phyloP scores from a whole-genome alignment of 2,888 invertebrate genomes.

The Helobdella robusta region DNA sequence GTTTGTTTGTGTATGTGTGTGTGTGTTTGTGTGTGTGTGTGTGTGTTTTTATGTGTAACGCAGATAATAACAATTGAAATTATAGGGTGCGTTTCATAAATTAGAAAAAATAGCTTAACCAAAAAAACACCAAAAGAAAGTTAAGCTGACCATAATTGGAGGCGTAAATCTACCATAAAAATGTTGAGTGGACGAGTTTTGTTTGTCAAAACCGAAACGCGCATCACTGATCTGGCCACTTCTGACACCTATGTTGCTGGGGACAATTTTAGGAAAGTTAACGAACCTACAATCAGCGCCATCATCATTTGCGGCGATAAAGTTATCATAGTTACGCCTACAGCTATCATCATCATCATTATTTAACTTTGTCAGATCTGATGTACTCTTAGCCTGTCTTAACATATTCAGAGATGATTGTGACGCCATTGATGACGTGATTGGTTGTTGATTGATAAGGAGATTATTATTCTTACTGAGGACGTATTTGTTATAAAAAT shows the following conservation, averaged over 20 bases:
- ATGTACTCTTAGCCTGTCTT: constrained; percentile 10
- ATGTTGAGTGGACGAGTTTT: constrained; percentile 4
- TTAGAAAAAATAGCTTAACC: neutral
- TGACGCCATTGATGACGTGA: neutral
- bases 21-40: neutral
- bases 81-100: neutral
- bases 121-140: neutral
- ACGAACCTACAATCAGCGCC: neutral
- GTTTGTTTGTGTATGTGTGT: too few relatives aligned
- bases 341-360: neutral
- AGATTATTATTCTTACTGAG: too few relatives aligned
- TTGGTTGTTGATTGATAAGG: too few relatives aligned
- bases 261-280: too few relatives aligned
- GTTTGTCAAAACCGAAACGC: neutral
- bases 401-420: neutral
- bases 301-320: neutral
- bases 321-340: neutral
- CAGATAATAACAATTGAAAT: neutral
- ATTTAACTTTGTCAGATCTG: neutral
- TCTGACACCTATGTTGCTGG: neutral
- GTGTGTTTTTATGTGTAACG: neutral
- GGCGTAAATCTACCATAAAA: constrained; percentile 1
- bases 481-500: too few relatives aligned
- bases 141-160: neutral
- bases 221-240: neutral